Percentiles rank a stretch among this genome's conserved stretches.
Conservation (phyloP, 2,888 invertebrate genomes). For the Elgonia sp. region DNA sequence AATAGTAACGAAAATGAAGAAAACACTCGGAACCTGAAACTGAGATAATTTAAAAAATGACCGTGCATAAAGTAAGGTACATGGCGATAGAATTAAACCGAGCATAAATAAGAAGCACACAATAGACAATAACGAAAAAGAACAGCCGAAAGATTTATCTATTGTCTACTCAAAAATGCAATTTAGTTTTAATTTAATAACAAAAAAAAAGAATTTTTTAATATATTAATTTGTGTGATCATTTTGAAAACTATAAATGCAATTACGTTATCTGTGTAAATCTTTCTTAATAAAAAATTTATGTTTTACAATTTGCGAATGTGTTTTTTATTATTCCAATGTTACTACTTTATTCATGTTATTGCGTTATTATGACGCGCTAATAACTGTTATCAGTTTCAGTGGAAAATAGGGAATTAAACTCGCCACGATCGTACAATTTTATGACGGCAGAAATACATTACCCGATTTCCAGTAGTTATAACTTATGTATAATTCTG, state of each 20-base stretch:
- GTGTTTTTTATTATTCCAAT: slow-evolving; percentile 12
- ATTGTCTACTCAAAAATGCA: background rate
- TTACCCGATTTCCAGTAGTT: slow-evolving; percentile 3
- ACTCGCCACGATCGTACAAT: slow-evolving; percentile 4
- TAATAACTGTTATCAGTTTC: slow-evolving; percentile 15
- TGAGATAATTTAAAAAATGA: slow-evolving; percentile 34
- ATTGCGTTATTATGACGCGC: slow-evolving; percentile 5
- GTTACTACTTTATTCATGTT: background rate
- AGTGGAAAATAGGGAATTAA: slow-evolving; percentile 22
- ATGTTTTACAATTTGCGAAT: background rate
- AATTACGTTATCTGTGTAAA: background rate
- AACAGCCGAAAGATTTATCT: background rate
- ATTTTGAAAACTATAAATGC: background rate
- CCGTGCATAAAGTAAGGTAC: background rate
- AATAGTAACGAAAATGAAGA: slow-evolving; percentile 43
- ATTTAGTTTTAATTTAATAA: no score
- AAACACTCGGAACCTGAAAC: slow-evolving; percentile 13
- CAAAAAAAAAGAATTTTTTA: no score
- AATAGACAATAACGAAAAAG: background rate
- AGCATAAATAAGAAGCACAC: slow-evolving; percentile 13
- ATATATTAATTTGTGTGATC: no score
- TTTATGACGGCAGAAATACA: slow-evolving; percentile 20
- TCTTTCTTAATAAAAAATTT: background rate
- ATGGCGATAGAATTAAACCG: slow-evolving; percentile 17
- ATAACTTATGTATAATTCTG: slow-evolving; percentile 6